Conservation (phyloP, 2,888 invertebrate species). For the Calameuta pallipes region DNA sequence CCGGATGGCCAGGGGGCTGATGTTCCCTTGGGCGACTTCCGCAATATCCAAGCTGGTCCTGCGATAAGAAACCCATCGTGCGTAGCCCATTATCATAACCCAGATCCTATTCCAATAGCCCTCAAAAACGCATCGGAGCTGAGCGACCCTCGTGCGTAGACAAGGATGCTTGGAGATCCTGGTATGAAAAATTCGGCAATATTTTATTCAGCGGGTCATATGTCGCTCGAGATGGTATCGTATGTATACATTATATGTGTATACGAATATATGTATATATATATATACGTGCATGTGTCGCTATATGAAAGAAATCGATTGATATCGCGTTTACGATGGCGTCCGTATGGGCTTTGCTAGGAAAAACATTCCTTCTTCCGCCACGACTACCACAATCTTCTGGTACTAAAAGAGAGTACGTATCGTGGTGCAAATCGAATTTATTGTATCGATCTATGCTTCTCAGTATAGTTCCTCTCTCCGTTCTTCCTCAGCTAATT, state of each 20-base stretch:
- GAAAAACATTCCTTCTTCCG: background rate
- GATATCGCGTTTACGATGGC: background rate
- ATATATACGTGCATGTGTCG: background rate
- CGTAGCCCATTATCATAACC: conserved; percentile 6
- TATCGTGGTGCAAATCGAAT: background rate
- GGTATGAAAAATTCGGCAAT: conserved; percentile 2
- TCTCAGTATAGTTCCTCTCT: background rate
- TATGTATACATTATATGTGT: background rate
- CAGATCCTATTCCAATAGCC: conserved; percentile 4
- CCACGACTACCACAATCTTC: background rate
- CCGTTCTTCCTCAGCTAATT: background rate
- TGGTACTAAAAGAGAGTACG: background rate
- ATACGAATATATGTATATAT: background rate
- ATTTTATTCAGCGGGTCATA: conserved; percentile 7
- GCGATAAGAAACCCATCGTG: conserved; percentile 3
- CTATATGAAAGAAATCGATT: background rate
- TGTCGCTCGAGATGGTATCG: background rate
- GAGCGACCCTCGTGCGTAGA: background rate
- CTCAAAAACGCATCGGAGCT: conserved; percentile 2
- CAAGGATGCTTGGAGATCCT: background rate
- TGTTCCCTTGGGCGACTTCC: background rate
- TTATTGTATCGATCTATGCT: background rate
- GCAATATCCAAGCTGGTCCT: conserved; percentile 2
- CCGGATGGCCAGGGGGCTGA: background rate
- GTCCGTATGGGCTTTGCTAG: background rate